Evolutionary conservation across 2,797 vertebrate species (phyloP).

Genomic region (Chaunax sp.): DNA sequence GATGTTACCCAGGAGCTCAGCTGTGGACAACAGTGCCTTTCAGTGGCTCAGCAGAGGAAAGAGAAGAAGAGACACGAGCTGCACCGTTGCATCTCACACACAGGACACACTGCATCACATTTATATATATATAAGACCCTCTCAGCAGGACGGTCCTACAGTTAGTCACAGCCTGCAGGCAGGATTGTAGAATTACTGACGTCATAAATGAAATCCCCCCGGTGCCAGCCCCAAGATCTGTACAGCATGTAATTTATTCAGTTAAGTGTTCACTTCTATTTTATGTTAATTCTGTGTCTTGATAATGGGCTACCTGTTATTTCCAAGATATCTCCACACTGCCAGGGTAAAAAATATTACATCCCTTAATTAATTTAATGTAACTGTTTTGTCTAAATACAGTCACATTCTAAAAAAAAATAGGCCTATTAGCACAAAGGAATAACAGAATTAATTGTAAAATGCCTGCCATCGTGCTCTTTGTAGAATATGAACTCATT

Average conservation of each 20-base stretch:
- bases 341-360: no score
- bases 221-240: neutral
- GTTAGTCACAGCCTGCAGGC: neutral
- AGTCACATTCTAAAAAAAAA: no score
- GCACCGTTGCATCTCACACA: neutral
- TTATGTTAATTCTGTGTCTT: neutral
- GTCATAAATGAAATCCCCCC: no score
- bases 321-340: no score
- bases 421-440: no score
- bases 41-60: conserved; percentile 62
- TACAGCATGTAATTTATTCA: neutral
- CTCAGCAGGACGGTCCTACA: neutral
- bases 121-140: neutral
- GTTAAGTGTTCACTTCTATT: no score
- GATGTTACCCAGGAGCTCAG: conserved; percentile 21
- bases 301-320: neutral
- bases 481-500: neutral
- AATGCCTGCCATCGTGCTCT: neutral
- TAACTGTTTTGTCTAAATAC: no score
- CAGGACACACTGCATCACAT: neutral
- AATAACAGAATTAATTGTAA: no score
- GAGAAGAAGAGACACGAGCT: neutral
- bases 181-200: neutral
- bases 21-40: conserved; percentile 77
- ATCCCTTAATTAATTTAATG: no score